Conservation (phyloP, 2,113 vertebrate genomes). For the Elachura formosa region DNA sequence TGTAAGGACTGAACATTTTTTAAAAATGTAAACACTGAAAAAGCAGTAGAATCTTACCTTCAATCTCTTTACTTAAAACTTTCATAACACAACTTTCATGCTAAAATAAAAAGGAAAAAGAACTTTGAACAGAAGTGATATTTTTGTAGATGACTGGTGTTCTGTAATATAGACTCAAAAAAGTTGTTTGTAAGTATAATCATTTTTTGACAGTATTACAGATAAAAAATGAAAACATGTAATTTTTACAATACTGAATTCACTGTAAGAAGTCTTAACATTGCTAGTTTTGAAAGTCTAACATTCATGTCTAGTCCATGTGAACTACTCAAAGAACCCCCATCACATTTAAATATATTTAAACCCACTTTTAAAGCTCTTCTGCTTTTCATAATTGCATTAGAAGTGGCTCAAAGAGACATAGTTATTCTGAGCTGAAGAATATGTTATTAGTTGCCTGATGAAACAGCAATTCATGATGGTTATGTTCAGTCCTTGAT, state of each 20-base stretch:
- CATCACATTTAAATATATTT: background rate
- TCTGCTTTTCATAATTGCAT: background rate
- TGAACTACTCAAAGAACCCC: background rate
- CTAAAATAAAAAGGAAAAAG: background rate
- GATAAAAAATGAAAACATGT: background rate
- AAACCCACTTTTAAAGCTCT: background rate
- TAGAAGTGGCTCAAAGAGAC: slow-evolving; percentile 2
- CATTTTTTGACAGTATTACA: background rate
- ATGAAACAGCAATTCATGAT: slow-evolving; percentile 10
- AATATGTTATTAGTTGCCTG: background rate
- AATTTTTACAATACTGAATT: background rate
- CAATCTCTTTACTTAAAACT: background rate
- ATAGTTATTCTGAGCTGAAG: slow-evolving; percentile 1
- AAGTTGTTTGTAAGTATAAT: background rate
- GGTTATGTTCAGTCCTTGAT: background rate
- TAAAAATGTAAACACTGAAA: background rate
- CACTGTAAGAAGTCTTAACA: background rate
- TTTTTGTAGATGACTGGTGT: background rate
- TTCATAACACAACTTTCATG: background rate
- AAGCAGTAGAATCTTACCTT: background rate
- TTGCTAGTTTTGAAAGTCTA: background rate
- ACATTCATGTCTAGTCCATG: background rate
- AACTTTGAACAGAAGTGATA: background rate
- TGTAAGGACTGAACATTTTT: background rate
- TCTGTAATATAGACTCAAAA: background rate